Evolutionary conservation across 2,888 invertebrate species (phyloP).

Genomic region (Stenolophus ochropezus): DNA sequence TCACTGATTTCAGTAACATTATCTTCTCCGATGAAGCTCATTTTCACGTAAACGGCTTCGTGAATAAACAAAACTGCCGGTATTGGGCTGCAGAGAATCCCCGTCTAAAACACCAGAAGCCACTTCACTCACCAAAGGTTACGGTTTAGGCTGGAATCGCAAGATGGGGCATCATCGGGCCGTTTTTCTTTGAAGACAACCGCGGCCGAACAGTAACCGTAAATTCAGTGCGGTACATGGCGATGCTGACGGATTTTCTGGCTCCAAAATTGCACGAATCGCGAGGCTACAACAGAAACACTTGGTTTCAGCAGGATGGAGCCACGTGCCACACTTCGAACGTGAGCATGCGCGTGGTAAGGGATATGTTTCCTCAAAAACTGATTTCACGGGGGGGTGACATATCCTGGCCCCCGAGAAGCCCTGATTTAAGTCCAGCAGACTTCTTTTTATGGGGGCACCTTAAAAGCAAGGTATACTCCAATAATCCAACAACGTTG

Average conservation of each 20-base stretch:
- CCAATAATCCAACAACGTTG: background rate
- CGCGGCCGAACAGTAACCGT: no score
- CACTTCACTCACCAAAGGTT: slow-evolving; percentile 58
- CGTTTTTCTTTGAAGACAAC: no score
- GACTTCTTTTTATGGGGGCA: slow-evolving; percentile 17
- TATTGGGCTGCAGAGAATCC: slow-evolving; percentile 61
- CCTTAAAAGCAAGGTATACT: slow-evolving; percentile 37
- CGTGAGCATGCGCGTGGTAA: slow-evolving; percentile 57
- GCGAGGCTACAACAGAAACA: slow-evolving; percentile 59
- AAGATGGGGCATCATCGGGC: slow-evolving; percentile 61
- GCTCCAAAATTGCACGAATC: slow-evolving; percentile 61
- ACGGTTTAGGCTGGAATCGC: slow-evolving; percentile 59
- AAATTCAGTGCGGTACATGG: no score
- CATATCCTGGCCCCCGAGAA: slow-evolving; percentile 9
- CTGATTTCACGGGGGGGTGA: background rate
- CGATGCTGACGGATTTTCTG: no score
- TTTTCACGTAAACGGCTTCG: slow-evolving; percentile 33
- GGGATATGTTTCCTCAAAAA: slow-evolving; percentile 54
- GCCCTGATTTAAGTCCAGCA: slow-evolving; percentile 48
- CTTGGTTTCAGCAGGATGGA: slow-evolving; percentile 63
- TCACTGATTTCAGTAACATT: background rate
- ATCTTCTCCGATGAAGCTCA: slow-evolving; percentile 12
- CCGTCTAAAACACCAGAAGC: slow-evolving; percentile 57
- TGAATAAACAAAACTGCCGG: slow-evolving; percentile 62
- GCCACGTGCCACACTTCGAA: slow-evolving; percentile 63